Conservation (phyloP, 2,113 vertebrate species). For the Lepisosteus osseus region DNA sequence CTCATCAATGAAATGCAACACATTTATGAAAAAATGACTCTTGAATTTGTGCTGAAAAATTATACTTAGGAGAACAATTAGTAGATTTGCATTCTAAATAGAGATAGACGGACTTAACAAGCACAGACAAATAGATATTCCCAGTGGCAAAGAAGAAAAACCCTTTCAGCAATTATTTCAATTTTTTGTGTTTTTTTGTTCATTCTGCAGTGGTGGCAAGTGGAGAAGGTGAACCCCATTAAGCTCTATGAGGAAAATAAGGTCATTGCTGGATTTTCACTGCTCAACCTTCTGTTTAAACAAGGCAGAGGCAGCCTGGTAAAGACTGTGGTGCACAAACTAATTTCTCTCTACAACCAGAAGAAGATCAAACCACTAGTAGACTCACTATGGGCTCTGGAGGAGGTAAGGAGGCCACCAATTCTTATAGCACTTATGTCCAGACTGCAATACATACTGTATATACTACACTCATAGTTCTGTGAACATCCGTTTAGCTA, state of each 20-base stretch:
- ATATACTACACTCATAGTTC: no score
- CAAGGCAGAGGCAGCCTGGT: slow-evolving; percentile 79
- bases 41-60: no score
- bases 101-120: no score
- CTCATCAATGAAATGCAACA: no score
- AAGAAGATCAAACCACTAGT: slow-evolving; percentile 94
- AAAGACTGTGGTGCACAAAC: slow-evolving; percentile 80
- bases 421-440: no score
- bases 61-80: no score
- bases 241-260: slow-evolving; percentile 98
- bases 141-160: no score
- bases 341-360: slow-evolving; percentile 77
- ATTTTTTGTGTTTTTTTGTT: slow-evolving; percentile 3
- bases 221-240: slow-evolving; percentile 97
- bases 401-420: slow-evolving; percentile 82
- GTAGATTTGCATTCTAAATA: no score
- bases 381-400: slow-evolving; percentile 95
- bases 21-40: no score
- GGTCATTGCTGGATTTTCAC: slow-evolving; percentile 93
- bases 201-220: slow-evolving; percentile 92
- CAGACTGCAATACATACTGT: no score
- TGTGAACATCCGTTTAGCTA: no score
- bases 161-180: neutral
- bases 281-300: slow-evolving; percentile 93
- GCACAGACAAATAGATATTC: no score